phyloP scores from a whole-genome alignment of 2,888 invertebrate genomes.

The Cancer borealis region DNA sequence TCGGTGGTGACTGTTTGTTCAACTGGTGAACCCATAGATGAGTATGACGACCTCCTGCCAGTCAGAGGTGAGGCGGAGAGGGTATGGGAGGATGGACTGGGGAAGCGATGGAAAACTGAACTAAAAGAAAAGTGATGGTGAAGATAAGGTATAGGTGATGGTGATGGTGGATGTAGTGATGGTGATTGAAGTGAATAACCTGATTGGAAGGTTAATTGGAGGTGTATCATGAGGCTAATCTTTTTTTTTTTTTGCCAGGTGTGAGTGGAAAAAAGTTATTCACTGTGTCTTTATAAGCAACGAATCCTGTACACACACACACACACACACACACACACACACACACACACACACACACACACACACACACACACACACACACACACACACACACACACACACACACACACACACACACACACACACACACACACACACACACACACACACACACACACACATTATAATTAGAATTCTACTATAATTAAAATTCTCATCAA shows the following conservation, averaged over 20 bases:
- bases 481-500: slow-evolving; percentile 67
- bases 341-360: background rate
- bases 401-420: slow-evolving; percentile 50
- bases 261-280: background rate
- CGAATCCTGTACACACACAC: background rate
- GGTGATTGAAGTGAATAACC: background rate
- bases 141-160: background rate
- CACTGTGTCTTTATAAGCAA: background rate
- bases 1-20: slow-evolving; percentile 53
- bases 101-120: background rate
- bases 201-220: background rate
- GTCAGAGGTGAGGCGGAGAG: slow-evolving; percentile 32
- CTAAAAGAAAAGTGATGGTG: background rate
- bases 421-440: slow-evolving; percentile 58
- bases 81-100: background rate
- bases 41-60: slow-evolving; percentile 42
- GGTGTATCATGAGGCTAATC: background rate
- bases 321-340: background rate
- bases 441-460: slow-evolving; percentile 47
- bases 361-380: slow-evolving; percentile 12
- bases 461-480: slow-evolving; percentile 62
- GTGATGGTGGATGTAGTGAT: background rate
- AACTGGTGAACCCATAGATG: slow-evolving; percentile 66
- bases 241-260: background rate
- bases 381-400: slow-evolving; percentile 48